A percentile compares a stretch with the other conserved stretches of the same genome.
Evolutionary conservation across 2,113 vertebrate species (phyloP).

Genomic region (Corythoichthys intestinalis): DNA sequence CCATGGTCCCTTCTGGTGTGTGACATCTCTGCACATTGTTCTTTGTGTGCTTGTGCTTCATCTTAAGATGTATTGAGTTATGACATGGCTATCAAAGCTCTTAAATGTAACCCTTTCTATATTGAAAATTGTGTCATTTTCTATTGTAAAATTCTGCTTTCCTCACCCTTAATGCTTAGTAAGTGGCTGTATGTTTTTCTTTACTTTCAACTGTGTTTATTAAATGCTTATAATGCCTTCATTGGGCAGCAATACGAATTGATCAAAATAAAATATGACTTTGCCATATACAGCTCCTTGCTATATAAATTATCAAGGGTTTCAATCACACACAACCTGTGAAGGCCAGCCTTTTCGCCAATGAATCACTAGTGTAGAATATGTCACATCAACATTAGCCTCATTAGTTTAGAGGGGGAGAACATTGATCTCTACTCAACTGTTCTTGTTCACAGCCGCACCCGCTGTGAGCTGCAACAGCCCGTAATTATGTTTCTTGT

Average conservation of each 20-base stretch:
- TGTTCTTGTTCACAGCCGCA: conserved; percentile 32
- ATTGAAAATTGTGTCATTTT: conserved; percentile 46
- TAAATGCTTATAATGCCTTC: conserved; percentile 63
- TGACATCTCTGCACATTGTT: conserved; percentile 26
- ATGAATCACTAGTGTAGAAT: conserved; percentile 16
- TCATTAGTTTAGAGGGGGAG: conserved; percentile 62
- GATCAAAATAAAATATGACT: conserved; percentile 65
- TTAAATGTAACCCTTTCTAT: conserved; percentile 54
- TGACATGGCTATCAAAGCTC: conserved; percentile 39
- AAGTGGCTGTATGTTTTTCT: conserved; percentile 66
- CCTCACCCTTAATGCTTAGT: conserved; percentile 59
- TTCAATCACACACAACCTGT: not conserved
- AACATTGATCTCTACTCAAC: conserved; percentile 52
- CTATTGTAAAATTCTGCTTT: conserved; percentile 62
- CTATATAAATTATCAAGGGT: conserved; percentile 9
- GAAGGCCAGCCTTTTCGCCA: conserved; percentile 22
- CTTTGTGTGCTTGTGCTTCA: conserved; percentile 41
- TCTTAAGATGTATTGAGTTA: conserved; percentile 26
- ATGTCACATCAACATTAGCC: conserved; percentile 57
- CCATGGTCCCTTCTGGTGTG: conserved; percentile 1
- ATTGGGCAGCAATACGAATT: conserved; percentile 67
- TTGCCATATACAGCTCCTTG: conserved; percentile 27
- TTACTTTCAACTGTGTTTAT: conserved; percentile 66
- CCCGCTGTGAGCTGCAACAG: conserved; percentile 25
- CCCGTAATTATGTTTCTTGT: conserved; percentile 44